Conservation (phyloP, 2,797 vertebrate genomes). For the Urosaurus nigricauda region DNA sequence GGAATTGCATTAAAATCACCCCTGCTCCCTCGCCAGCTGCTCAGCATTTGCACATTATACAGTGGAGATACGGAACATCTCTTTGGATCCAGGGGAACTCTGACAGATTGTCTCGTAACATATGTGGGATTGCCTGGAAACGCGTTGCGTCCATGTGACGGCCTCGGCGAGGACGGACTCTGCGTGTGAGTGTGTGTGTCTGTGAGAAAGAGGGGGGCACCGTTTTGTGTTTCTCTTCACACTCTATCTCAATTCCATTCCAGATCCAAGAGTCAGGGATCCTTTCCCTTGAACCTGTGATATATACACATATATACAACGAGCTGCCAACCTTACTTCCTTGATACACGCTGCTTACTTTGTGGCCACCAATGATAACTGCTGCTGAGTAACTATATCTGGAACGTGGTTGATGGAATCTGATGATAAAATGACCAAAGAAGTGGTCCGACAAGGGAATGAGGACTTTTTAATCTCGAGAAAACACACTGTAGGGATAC, state of each 20-base stretch:
- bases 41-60: conserved; percentile 74
- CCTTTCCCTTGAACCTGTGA: conserved; percentile 60
- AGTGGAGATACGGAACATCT: conserved; percentile 63
- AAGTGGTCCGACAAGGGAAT: conserved; percentile 45
- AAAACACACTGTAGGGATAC: no score
- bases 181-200: no score
- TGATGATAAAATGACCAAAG: conserved; percentile 59
- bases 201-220: neutral
- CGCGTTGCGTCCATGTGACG: conserved; percentile 56
- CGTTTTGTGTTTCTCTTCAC: conserved; percentile 41
- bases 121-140: conserved; percentile 72
- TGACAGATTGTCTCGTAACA: conserved; percentile 77
- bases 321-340: conserved; percentile 63
- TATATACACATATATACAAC: conserved; percentile 69
- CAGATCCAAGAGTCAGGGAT: conserved; percentile 64
- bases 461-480: conserved; percentile 47
- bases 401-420: conserved; percentile 59
- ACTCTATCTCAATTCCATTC: conserved; percentile 42
- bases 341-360: conserved; percentile 73
- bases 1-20: conserved; percentile 76
- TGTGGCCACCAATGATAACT: conserved; percentile 62
- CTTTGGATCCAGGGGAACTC: conserved; percentile 59
- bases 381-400: conserved; percentile 72
- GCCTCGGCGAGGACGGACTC: conserved; percentile 33
- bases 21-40: conserved; percentile 77